These are phyloP conservation scores for Geococcyx californianus DNA, from an alignment of 2,113 vertebrate species.

Conservation along the genomic window DNA sequence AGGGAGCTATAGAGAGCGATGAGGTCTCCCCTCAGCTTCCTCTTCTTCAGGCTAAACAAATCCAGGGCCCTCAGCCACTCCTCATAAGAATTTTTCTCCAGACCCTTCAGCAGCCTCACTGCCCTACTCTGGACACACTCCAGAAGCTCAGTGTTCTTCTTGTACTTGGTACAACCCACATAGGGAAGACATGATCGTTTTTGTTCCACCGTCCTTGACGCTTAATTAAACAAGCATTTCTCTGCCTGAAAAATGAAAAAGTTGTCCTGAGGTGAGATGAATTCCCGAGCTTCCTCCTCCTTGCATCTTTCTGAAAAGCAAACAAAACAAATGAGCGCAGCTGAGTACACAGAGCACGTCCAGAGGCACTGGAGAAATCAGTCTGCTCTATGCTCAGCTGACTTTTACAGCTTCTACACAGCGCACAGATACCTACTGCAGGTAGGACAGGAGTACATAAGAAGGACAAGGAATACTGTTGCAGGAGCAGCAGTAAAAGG, in stretches of 20 bases:
- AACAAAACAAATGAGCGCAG: neutral
- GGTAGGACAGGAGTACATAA: neutral
- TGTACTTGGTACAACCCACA: neutral
- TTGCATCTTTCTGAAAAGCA: neutral
- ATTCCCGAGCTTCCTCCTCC: neutral
- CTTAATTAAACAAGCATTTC: neutral
- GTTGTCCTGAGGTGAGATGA: neutral
- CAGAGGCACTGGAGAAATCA: neutral
- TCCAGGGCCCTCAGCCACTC: neutral
- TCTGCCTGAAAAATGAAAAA: neutral
- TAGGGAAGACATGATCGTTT: neutral
- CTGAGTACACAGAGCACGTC: neutral
- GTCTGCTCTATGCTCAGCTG: neutral
- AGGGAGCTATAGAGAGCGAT: neutral
- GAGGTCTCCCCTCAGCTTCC: neutral
- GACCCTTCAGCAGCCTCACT: neutral
- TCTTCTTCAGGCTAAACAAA: neutral
- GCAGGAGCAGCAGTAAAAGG: neutral
- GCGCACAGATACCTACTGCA: rapidly evolving
- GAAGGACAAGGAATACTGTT: neutral
- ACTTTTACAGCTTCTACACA: rapidly evolving
- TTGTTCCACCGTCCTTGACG: rapidly evolving
- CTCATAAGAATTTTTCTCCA: neutral
- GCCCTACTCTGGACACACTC: no score
- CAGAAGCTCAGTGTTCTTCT: no score